Evolutionary conservation across 2,888 invertebrate species (phyloP), one percentile per base, ranked within the genome.

Genomic region (Brachypalpus laphriformis): DNA sequence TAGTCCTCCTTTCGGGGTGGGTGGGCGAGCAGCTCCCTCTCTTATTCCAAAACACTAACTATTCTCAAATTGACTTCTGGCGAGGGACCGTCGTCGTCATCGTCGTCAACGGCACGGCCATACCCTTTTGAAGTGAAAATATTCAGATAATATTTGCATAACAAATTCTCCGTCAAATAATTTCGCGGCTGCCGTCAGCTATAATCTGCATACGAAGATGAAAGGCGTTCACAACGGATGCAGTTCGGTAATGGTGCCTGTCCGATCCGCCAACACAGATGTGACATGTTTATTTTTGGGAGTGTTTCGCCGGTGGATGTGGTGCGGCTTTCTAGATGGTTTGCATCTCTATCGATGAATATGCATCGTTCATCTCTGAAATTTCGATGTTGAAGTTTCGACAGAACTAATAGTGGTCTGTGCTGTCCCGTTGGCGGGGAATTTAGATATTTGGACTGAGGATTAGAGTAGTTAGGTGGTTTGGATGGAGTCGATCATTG

Each of bases 71-170:
- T 77, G 77, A 65, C 65, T 82, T 65, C 16, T 77, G 77, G 34
- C 40, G 8, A 34, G 18, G 65, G 14, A 71, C 49, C 42, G 63
- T 34, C 34, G 3, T 34, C 34, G 34, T 34, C 4, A 7, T 3
- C 28, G 28, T 25, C n/a, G 25, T 28, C 5, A 3, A 6, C 28
- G 3, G 25, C 63, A 34, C 22, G 49, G 14, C 18, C 80, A 40
- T 25, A 40, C 66, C 42, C 45, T 37, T 74, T 45, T 54, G 40
- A 49, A 65, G 42, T 65, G 71, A 59, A 77, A 82, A 65, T 82
- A 71, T 82, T 77, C 77, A 71, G 71, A 82, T 71, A 65, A 66
- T 61, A 71, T 82, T 77, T 82, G 82, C 71, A 65, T 77, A 82
- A 71, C 65, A 71, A 82, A 82, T 77, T 77, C 65, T 59, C 65